Evolutionary conservation across 2,888 invertebrate genomes (phyloP).

Genomic region (Graphium colonna): DNA sequence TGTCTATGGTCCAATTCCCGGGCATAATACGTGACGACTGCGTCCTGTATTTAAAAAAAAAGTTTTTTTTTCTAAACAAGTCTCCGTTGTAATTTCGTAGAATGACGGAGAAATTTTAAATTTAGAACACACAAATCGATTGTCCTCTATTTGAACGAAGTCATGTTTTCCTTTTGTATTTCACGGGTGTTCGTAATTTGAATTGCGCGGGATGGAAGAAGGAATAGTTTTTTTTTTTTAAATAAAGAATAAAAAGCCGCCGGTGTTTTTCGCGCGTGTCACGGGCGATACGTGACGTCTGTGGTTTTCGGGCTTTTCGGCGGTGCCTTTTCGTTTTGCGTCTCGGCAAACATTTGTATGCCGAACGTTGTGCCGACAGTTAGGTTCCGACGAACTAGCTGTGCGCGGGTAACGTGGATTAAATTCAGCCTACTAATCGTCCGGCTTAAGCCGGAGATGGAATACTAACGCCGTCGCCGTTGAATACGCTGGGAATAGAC

Average conservation of each 20-base stretch:
- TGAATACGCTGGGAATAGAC: not conserved
- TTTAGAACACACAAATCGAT: too few relatives aligned
- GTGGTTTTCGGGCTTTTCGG: constrained; percentile 38
- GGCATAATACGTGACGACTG: too few relatives aligned
- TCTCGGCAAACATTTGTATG: constrained; percentile 56
- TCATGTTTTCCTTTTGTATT: not conserved
- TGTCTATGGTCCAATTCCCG: too few relatives aligned
- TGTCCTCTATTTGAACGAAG: too few relatives aligned
- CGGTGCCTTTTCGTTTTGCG: constrained; percentile 41
- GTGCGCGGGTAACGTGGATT: constrained; percentile 43
- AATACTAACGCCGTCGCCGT: constrained; percentile 12
- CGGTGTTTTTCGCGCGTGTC: constrained; percentile 32
- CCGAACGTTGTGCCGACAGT: constrained; percentile 46
- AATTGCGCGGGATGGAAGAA: not conserved
- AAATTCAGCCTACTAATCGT: constrained; percentile 29
- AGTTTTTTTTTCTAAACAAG: too few relatives aligned
- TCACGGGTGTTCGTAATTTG: constrained; percentile 44
- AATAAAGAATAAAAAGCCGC: not conserved
- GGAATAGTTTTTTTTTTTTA: not conserved
- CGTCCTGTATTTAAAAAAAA: too few relatives aligned
- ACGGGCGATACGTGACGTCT: constrained; percentile 22
- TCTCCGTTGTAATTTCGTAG: too few relatives aligned
- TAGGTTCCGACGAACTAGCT: constrained; percentile 63
- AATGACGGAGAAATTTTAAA: too few relatives aligned
- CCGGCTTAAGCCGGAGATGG: constrained; percentile 15